phyloP scores from a whole-genome alignment of 2,113 vertebrate species.

The Peucedramus taeniatus region DNA sequence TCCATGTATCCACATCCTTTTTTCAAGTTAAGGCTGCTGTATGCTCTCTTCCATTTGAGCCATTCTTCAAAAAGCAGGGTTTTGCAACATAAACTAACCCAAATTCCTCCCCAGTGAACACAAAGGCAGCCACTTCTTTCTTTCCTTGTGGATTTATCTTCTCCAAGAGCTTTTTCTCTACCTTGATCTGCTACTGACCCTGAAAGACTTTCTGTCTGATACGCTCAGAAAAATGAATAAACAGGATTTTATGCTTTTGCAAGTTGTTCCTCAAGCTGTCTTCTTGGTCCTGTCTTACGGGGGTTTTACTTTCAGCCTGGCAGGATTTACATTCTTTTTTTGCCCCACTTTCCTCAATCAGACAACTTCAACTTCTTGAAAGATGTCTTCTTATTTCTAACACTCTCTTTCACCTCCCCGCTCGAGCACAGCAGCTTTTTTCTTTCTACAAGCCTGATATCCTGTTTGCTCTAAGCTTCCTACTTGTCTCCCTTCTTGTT shows the following conservation, averaged over 20 bases:
- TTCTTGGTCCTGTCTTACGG: slow-evolving; percentile 6
- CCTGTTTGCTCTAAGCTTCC: slow-evolving; percentile 32
- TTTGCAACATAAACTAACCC: background rate
- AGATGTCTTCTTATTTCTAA: slow-evolving; percentile 14
- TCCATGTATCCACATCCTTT: background rate
- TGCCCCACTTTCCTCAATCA: slow-evolving; percentile 21
- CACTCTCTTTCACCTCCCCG: background rate
- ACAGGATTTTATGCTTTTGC: slow-evolving; percentile 49
- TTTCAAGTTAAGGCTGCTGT: background rate
- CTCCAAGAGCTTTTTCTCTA: slow-evolving; percentile 12
- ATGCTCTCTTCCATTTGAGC: background rate
- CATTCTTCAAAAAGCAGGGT: background rate
- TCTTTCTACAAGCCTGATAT: background rate
- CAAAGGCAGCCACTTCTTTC: slow-evolving; percentile 15
- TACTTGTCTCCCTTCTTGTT: background rate
- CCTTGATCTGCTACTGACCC: slow-evolving; percentile 34
- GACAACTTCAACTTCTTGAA: slow-evolving; percentile 38
- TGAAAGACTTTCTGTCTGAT: slow-evolving; percentile 40
- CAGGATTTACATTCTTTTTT: slow-evolving; percentile 43
- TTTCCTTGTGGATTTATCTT: slow-evolving; percentile 6
- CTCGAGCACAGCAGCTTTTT: background rate
- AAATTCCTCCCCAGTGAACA: background rate
- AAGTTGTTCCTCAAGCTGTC: slow-evolving; percentile 42
- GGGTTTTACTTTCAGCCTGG: slow-evolving; percentile 35
- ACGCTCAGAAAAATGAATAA: background rate